Conservation (phyloP, 2,888 invertebrate species). For the Calliscelio sp. region DNA sequence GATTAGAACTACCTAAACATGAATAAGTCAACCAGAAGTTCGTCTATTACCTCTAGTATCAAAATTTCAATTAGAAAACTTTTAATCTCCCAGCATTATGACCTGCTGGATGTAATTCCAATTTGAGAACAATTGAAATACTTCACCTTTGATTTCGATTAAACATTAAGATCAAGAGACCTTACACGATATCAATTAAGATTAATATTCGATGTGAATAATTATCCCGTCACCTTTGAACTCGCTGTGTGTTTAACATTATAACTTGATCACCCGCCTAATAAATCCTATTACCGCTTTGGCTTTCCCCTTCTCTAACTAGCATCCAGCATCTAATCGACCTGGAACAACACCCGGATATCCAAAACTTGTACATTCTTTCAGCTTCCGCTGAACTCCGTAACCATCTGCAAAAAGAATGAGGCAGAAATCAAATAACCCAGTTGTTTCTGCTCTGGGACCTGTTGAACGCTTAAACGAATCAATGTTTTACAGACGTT, state of each 20-base stretch:
- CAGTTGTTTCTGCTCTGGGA: constrained; percentile 12
- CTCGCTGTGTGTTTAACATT: constrained; percentile 6
- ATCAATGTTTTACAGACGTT: constrained; percentile 43
- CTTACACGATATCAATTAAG: too few species aligned
- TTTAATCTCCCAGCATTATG: too few species aligned
- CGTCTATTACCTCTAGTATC: too few species aligned
- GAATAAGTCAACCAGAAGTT: too few species aligned
- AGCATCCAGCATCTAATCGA: neutral
- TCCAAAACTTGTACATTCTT: neutral
- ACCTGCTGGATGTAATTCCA: too few species aligned
- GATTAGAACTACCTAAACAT: too few species aligned
- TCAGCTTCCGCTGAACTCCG: too few species aligned
- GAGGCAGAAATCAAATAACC: constrained; percentile 21
- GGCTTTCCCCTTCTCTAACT: neutral
- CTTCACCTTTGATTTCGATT: too few species aligned
- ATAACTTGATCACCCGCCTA: constrained; percentile 4
- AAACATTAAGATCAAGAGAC: too few species aligned
- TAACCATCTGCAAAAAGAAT: too few species aligned
- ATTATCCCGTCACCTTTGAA: constrained; percentile 11
- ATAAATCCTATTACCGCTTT: constrained; percentile 6
- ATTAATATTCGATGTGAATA: neutral
- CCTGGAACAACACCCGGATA: neutral
- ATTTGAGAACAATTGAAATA: too few species aligned
- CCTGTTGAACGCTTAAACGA: constrained; percentile 61
- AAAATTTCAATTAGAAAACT: too few species aligned